These are phyloP conservation scores for Odocoileus virginianus DNA, from an alignment of 2,113 vertebrate species.

Conservation along the genomic window DNA sequence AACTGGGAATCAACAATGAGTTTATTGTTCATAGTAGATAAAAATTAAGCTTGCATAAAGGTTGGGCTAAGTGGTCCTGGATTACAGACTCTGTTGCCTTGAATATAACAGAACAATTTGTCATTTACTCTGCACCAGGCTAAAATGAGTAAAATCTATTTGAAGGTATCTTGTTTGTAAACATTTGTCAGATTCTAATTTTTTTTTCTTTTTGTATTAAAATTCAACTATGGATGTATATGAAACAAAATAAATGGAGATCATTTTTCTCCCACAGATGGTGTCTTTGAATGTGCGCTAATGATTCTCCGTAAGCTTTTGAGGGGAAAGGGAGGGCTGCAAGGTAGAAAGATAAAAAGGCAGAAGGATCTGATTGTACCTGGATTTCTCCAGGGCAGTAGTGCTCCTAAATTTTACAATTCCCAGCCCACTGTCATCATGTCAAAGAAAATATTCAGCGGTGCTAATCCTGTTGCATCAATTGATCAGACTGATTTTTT, in stretches of 20 bases:
- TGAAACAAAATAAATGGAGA: conserved; percentile 90
- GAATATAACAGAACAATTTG: conserved; percentile 81
- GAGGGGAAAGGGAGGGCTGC: conserved; percentile 56
- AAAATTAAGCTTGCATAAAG: conserved; percentile 81
- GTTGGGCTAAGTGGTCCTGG: conserved; percentile 79
- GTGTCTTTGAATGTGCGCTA: conserved; percentile 82
- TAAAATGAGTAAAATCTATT: conserved; percentile 87
- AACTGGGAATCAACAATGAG: conserved; percentile 85
- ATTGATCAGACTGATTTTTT: neutral
- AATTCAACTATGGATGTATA: conserved; percentile 92
- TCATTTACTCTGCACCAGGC: conserved; percentile 87
- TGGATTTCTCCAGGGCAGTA: neutral
- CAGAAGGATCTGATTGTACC: neutral
- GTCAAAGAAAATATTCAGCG: neutral
- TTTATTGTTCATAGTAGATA: conserved; percentile 83
- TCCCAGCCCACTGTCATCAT: neutral
- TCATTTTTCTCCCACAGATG: conserved; percentile 82
- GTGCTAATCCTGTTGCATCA: conserved; percentile 36
- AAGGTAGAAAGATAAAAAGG: conserved; percentile 13
- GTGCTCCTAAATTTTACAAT: neutral
- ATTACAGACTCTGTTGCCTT: conserved; percentile 85
- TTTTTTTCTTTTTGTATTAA: conserved; percentile 90
- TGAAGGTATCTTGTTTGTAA: conserved; percentile 98
- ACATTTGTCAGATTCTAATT: conserved; percentile 92
- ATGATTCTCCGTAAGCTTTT: conserved; percentile 64